phyloP scores from a whole-genome alignment of 2,113 vertebrate genomes.

The Cochlearius cochlearius region DNA sequence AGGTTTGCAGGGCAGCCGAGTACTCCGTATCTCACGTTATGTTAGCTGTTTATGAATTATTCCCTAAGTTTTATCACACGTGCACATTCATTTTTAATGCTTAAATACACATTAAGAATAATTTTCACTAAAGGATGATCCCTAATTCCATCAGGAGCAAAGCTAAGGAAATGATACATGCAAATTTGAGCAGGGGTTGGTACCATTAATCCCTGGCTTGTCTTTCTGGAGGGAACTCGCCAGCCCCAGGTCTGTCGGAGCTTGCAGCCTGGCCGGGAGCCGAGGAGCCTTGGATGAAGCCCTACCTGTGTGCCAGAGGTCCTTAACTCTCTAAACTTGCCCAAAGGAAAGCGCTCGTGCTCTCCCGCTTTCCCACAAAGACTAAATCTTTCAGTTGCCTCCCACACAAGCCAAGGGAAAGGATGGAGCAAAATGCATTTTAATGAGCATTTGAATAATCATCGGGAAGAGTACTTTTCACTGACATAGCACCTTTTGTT shows the following conservation, averaged over 20 bases:
- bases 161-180: slow-evolving; percentile 21
- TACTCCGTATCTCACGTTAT: not conserved
- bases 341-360: not conserved
- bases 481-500: slow-evolving; percentile 33
- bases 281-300: not conserved
- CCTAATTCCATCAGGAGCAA: slow-evolving; percentile 25
- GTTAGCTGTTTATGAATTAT: slow-evolving; percentile 67
- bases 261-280: not conserved
- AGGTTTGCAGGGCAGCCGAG: not conserved
- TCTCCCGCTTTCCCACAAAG: not conserved
- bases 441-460: slow-evolving; percentile 27
- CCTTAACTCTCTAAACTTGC: not conserved
- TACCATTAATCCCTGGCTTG: not conserved
- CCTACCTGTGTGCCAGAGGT: not conserved
- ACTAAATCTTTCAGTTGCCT: slow-evolving; percentile 2
- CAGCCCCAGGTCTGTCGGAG: not conserved
- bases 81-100: slow-evolving; percentile 60
- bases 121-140: slow-evolving; percentile 43
- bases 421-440: slow-evolving; percentile 10
- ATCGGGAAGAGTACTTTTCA: not conserved
- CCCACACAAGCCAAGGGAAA: not conserved
- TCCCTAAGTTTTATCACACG: slow-evolving; percentile 40
- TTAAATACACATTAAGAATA: slow-evolving; percentile 58
- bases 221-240: not conserved
- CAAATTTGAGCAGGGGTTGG: slow-evolving; percentile 18